Conservation (phyloP, 2,888 invertebrate genomes). For the Drosophila mercatorum region DNA sequence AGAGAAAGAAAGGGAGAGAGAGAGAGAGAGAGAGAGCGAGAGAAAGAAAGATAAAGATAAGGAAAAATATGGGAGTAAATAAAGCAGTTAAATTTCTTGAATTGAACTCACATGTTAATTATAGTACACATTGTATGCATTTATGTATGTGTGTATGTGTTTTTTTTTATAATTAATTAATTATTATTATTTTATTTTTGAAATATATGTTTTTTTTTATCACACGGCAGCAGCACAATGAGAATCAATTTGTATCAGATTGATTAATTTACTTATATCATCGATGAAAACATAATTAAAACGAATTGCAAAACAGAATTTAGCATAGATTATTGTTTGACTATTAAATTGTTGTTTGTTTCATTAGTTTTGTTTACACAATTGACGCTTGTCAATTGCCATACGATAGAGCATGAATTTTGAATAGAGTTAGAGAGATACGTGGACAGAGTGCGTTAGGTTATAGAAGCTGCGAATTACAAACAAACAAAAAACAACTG, state of each 20-base stretch:
- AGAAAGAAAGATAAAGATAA: not conserved
- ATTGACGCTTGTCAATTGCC: constrained; percentile 18
- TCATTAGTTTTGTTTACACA: not conserved
- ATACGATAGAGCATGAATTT: constrained; percentile 15
- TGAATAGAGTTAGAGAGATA: constrained; percentile 20
- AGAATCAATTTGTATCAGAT: constrained; percentile 74
- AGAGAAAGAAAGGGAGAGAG: not conserved
- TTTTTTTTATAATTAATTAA: constrained; percentile 7
- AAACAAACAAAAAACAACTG: constrained; percentile 23
- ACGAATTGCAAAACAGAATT: constrained; percentile 52
- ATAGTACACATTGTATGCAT: constrained; percentile 65
- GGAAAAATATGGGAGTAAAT: constrained; percentile 31
- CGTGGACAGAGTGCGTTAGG: constrained; percentile 50
- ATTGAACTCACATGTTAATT: constrained; percentile 74
- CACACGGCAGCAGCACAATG: constrained; percentile 69
- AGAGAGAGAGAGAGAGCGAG: not conserved
- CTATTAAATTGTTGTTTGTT: constrained; percentile 11
- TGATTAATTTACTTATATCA: constrained; percentile 65
- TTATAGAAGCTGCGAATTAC: constrained; percentile 63
- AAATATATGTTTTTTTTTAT: constrained; percentile 8
- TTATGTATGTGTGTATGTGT: constrained; percentile 38
- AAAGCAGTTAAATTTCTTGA: constrained; percentile 56
- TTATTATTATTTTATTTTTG: constrained; percentile 19
- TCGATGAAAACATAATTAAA: constrained; percentile 32
- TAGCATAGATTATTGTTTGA: constrained; percentile 35